Evolutionary conservation across 1,140 invertebrate genomes (phyloP).

Genomic region (Drosophila pectinifera): DNA sequence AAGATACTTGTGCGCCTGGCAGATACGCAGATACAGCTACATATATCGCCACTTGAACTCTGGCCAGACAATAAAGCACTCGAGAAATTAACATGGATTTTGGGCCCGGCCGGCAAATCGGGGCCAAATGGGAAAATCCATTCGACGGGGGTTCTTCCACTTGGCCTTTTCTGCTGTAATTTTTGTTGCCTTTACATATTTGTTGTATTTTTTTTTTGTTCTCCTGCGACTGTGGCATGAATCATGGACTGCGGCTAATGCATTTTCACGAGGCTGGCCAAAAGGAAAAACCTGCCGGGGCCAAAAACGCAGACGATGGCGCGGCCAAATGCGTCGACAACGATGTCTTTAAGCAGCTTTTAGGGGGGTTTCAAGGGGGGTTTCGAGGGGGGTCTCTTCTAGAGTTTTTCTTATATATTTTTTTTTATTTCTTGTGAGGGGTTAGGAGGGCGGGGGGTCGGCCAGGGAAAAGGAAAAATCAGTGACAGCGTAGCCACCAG

Average conservation of each 20-base stretch:
- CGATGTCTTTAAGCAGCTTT: constrained; percentile 48
- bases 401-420: not conserved
- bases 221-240: constrained; percentile 40
- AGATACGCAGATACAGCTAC: not conserved
- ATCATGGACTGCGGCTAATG: constrained; percentile 64
- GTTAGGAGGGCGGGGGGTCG: not conserved
- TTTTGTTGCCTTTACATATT: no score
- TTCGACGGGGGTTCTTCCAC: constrained; percentile 32
- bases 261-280: constrained; percentile 64
- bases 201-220: constrained; percentile 1
- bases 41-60: constrained; percentile 30
- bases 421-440: no score
- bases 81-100: constrained; percentile 68
- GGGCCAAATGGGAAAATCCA: constrained; percentile 60
- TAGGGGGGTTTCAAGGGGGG: not conserved
- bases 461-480: constrained; percentile 51
- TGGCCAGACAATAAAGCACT: constrained; percentile 55
- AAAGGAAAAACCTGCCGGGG: constrained; percentile 66
- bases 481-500: constrained; percentile 62
- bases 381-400: no score
- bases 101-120: constrained; percentile 50
- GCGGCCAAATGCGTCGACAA: constrained; percentile 63
- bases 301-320: constrained; percentile 53
- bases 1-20: not conserved
- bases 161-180: constrained; percentile 19